Evolutionary conservation across 2,797 vertebrate genomes (phyloP).

Genomic region (Gymnocypris eckloni): DNA sequence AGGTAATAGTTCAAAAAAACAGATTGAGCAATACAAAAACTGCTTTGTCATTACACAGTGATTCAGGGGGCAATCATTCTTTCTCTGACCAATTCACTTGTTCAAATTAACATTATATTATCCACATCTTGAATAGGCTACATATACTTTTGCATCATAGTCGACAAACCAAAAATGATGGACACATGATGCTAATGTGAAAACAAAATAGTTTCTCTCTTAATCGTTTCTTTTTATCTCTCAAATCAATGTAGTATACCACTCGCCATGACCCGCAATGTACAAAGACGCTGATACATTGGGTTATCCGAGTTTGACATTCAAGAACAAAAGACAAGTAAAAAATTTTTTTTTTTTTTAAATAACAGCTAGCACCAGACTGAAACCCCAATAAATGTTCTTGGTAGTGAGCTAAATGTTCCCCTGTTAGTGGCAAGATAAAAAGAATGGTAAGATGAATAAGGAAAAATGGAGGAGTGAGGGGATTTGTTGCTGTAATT

Average conservation of each 20-base stretch:
- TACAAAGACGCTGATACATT: background rate
- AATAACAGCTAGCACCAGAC: constrained; percentile 18
- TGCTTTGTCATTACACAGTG: background rate
- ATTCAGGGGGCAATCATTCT: background rate
- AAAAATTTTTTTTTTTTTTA: constrained; percentile 8
- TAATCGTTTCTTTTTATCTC: constrained; percentile 6
- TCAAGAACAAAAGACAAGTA: constrained; percentile 2
- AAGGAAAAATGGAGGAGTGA: constrained; percentile 28
- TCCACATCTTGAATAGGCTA: background rate
- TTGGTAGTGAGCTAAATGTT: constrained; percentile 44
- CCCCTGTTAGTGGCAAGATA: constrained; percentile 58
- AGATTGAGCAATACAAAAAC: background rate
- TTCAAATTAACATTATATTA: background rate
- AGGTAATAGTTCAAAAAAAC: background rate
- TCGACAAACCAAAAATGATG: background rate
- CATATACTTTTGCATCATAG: background rate
- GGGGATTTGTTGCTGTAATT: constrained; percentile 35
- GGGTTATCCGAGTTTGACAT: constrained; percentile 10
- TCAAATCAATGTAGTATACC: background rate
- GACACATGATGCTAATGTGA: background rate
- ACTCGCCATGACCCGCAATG: background rate
- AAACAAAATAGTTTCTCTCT: background rate
- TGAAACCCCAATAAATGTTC: constrained; percentile 38
- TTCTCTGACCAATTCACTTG: background rate
- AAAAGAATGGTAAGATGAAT: constrained; percentile 47